Evolutionary conservation across 2,888 invertebrate genomes (phyloP), one percentile per base, ranked within the genome.

Genomic region (Cantharis rustica): DNA sequence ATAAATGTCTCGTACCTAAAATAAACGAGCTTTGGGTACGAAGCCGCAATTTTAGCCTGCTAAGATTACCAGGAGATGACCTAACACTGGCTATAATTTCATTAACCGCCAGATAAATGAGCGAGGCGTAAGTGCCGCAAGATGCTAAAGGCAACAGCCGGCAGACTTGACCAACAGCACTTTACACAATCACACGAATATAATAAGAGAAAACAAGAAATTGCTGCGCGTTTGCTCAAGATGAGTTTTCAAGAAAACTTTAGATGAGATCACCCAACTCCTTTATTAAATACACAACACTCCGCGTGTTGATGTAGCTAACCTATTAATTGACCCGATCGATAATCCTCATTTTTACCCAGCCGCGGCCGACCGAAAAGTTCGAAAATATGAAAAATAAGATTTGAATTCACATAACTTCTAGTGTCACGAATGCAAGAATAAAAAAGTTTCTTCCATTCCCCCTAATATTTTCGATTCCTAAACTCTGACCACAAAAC

Each of bases 71-170:
- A 82, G 78, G 81, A 82, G 85, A 87, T 86, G 86, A 86, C 86
- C 86, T 82, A 85, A 84, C 85, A 81, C 85, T 83, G 85, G 88
- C 89, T 88, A 90, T 90, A 90, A 90, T 90, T 90, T 90, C 90
- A 90, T 90, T 90, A 90, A 89, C 88, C 86, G 87, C 81, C 86
- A 89, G 89, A 90, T 89, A 90, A 90, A 90, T 90, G 90, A 89
- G 89, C 86, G 80, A 79, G 82, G 84, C 85, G 84, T 85, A 85
- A 83, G 84, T 82, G 83, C 82, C 79, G 85, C 80, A 76, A 79
- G 79, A 81, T 81, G 80, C 78, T 72, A 81, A 78, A 78, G 81
- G 82, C 83, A 85, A 84, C 85, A 86, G 84, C 85, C 82, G 84
- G 84, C 82, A 76, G 75, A 81, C 80, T 83, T 81, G 83, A 82